Conservation (phyloP, 1,140 invertebrate species). For the Cotesia glomerata region DNA sequence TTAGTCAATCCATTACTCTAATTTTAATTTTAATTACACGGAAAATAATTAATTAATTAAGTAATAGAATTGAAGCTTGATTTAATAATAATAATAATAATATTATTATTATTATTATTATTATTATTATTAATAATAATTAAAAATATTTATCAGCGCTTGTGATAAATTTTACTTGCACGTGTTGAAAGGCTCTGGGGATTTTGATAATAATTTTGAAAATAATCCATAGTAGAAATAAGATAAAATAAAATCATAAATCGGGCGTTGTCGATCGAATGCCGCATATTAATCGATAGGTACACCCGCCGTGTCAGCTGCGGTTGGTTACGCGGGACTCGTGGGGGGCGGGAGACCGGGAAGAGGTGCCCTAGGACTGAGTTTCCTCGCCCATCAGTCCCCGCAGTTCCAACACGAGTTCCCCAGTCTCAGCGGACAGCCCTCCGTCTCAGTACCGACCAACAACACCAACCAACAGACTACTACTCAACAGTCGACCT, state of each 20-base stretch:
- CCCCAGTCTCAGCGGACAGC: conserved; percentile 72
- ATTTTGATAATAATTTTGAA: conserved; percentile 4
- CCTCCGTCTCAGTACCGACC: conserved; percentile 39
- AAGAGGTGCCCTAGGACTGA: conserved; percentile 61
- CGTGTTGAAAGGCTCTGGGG: background rate
- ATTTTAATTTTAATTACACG: background rate
- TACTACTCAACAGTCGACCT: conserved; percentile 37
- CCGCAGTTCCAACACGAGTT: conserved; percentile 86
- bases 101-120: too few relatives aligned
- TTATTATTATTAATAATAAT: too few relatives aligned
- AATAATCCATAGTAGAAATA: background rate
- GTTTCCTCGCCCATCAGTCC: conserved; percentile 71
- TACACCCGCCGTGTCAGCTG: conserved; percentile 48
- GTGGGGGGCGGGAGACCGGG: conserved; percentile 52
- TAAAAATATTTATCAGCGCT: too few relatives aligned
- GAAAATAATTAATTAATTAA: too few relatives aligned
- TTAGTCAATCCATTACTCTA: background rate
- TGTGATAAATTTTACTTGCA: too few relatives aligned
- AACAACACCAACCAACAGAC: conserved; percentile 44
- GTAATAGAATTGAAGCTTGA: too few relatives aligned
- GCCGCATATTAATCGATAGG: conserved; percentile 45
- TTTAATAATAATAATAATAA: too few relatives aligned
- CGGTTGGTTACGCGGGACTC: conserved; percentile 54
- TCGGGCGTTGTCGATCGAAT: conserved; percentile 36
- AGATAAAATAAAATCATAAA: conserved; percentile 29